These are phyloP conservation scores for Gasterosteus nipponicus DNA, from an alignment of 2,113 vertebrate genomes.

Conservation along the genomic window DNA sequence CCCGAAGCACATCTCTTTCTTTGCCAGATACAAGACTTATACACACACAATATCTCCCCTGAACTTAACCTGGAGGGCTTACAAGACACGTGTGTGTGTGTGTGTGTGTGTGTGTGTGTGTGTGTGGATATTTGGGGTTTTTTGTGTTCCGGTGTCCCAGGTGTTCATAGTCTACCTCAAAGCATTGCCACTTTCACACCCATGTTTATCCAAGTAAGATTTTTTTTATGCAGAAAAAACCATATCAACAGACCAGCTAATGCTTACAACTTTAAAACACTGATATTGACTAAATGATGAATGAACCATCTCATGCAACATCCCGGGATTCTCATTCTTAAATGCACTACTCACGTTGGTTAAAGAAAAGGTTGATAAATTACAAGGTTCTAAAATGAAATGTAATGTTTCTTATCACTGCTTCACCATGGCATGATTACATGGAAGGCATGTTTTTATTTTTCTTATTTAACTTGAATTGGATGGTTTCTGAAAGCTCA, in stretches of 20 bases:
- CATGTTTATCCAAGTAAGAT: constrained; percentile 17
- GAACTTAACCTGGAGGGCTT: constrained; percentile 39
- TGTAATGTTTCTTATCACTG: neutral
- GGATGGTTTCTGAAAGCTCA: neutral
- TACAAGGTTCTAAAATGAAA: neutral
- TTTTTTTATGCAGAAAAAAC: constrained; percentile 38
- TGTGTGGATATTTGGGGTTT: constrained; percentile 12
- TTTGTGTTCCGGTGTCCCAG: constrained; percentile 30
- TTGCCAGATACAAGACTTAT: constrained; percentile 11
- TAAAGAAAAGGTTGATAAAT: neutral
- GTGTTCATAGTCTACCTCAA: constrained; percentile 26
- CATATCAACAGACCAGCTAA: constrained; percentile 5
- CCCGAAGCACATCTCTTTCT: constrained; percentile 39
- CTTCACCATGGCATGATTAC: neutral
- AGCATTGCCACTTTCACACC: constrained; percentile 13
- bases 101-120: constrained; percentile 25
- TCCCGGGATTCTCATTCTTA: neutral
- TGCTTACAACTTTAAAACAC: constrained; percentile 4
- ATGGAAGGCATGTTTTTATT: neutral
- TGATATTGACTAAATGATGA: constrained; percentile 8
- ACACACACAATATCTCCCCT: constrained; percentile 28
- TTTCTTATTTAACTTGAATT: neutral
- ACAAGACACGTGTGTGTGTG: constrained; percentile 7
- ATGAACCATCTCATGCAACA: neutral
- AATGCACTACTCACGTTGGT: neutral